Conservation (phyloP, 2,888 invertebrate species). For the Antheraea yamamai region DNA sequence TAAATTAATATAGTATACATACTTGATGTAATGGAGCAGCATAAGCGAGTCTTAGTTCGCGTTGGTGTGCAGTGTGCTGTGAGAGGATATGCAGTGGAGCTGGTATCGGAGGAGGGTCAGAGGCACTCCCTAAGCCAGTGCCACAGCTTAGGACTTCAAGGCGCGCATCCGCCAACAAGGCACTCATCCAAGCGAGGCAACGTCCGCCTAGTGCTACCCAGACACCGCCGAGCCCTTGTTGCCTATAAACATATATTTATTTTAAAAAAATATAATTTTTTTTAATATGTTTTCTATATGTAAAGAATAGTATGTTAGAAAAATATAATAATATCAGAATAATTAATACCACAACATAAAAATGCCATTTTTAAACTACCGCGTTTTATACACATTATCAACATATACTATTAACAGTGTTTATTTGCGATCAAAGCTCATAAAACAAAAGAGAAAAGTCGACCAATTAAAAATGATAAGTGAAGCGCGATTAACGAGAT, state of each 20-base stretch:
- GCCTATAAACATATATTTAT: conserved; percentile 64
- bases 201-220: conserved; percentile 94
- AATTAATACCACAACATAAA: too few relatives aligned
- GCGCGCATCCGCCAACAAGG: conserved; percentile 89
- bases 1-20: conserved; percentile 25
- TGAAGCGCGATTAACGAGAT: too few relatives aligned
- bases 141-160: conserved; percentile 83
- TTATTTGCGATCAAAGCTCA: too few relatives aligned
- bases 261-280: background rate
- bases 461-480: too few relatives aligned
- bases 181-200: conserved; percentile 88
- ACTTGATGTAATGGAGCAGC: conserved; percentile 88
- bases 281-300: too few relatives aligned
- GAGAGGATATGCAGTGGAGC: conserved; percentile 85
- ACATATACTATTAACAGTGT: too few relatives aligned
- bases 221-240: conserved; percentile 93
- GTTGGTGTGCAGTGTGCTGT: conserved; percentile 85
- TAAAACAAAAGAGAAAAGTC: too few relatives aligned
- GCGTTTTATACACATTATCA: too few relatives aligned
- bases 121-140: conserved; percentile 28
- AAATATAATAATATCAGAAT: too few relatives aligned
- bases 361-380: too few relatives aligned
- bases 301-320: too few relatives aligned
- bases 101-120: conserved; percentile 56
- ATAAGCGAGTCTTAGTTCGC: conserved; percentile 86